phyloP scores from a whole-genome alignment of 1,140 invertebrate species.

The Mercenaria mercenaria region DNA sequence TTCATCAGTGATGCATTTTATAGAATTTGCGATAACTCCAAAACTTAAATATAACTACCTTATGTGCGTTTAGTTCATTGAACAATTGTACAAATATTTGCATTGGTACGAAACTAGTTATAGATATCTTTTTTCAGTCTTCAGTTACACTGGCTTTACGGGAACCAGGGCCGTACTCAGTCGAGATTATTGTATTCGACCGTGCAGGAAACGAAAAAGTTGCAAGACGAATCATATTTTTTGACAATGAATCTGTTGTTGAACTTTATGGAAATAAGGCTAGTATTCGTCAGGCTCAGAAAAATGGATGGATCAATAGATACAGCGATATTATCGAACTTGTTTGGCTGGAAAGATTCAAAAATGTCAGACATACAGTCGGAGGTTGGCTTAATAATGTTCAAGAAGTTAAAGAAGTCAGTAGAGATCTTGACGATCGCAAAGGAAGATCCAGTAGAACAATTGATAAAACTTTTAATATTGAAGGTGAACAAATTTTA shows the following conservation, averaged over 20 bases:
- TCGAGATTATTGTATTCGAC: neutral
- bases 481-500: neutral
- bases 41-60: too few relatives aligned
- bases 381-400: conserved; percentile 1
- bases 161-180: neutral
- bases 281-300: neutral
- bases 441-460: neutral
- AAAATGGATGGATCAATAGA: conserved; percentile 29
- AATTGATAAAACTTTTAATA: neutral
- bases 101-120: too few relatives aligned
- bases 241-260: conserved; percentile 18
- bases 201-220: neutral
- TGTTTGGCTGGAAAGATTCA: neutral
- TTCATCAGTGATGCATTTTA: too few relatives aligned
- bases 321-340: neutral
- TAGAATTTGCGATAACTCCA: too few relatives aligned
- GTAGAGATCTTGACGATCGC: neutral
- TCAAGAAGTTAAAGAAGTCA: neutral
- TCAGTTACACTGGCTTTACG: neutral
- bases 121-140: neutral
- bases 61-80: too few relatives aligned
- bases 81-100: too few relatives aligned
- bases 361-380: neutral
- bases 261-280: neutral
- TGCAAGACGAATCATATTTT: conserved; percentile 11